Conservation (phyloP, 2,113 vertebrate genomes). For the Amphiprion percula region DNA sequence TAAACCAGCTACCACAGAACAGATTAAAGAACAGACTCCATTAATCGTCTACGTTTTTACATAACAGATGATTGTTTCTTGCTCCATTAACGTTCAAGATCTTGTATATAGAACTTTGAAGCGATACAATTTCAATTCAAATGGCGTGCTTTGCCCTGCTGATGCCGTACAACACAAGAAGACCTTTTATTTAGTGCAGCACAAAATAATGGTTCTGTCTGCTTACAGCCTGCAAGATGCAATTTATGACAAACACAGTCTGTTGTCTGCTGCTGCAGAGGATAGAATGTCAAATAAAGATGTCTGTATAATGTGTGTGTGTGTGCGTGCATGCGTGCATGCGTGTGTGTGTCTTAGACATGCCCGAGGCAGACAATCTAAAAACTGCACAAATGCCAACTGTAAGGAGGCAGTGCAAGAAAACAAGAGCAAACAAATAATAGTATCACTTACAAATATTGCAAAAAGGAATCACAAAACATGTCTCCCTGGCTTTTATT, state of each 20-base stretch:
- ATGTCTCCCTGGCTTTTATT: neutral
- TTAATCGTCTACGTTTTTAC: too few relatives aligned
- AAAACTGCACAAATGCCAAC: constrained; percentile 22
- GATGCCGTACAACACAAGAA: neutral
- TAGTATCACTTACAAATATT: constrained; percentile 11
- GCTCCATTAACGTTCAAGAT: too few relatives aligned
- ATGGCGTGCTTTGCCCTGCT: neutral
- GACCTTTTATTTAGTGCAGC: neutral
- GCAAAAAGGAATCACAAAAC: constrained; percentile 1
- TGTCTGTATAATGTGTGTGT: neutral
- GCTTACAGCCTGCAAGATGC: constrained; percentile 6
- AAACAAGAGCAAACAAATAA: constrained; percentile 7
- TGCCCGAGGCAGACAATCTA: constrained; percentile 26
- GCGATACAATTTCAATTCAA: neutral
- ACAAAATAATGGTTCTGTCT: neutral
- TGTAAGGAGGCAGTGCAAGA: constrained; percentile 10
- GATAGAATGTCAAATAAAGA: constrained; percentile 26
- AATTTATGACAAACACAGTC: constrained; percentile 31
- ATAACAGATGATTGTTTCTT: too few relatives aligned
- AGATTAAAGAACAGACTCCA: too few relatives aligned
- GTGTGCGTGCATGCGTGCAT: neutral
- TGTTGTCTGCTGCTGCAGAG: constrained; percentile 19
- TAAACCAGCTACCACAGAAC: too few relatives aligned
- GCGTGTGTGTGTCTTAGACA: neutral
- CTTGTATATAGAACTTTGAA: too few relatives aligned